phyloP scores from a whole-genome alignment of 37 sponge, comb jelly and placozoan species.

The Oscarella lobularis region DNA sequence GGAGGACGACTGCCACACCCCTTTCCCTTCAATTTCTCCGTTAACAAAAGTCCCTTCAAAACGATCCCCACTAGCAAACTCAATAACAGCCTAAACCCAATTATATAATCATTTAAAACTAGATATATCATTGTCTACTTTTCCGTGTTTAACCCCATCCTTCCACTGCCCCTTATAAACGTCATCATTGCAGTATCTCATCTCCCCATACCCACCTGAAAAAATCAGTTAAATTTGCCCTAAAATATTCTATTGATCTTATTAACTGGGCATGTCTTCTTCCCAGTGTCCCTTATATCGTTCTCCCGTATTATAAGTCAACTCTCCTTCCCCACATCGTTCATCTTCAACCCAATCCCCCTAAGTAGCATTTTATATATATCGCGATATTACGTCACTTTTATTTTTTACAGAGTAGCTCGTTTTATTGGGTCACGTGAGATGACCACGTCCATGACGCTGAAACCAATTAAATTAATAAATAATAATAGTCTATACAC shows the following conservation, averaged over 20 bases:
- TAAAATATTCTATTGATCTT: too few relatives aligned
- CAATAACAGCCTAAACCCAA: conserved; percentile 9
- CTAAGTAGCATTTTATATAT: too few relatives aligned
- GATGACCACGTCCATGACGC: conserved; percentile 77
- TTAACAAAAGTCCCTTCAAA: conserved; percentile 61
- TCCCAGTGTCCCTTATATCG: conserved; percentile 69
- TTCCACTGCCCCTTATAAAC: conserved; percentile 73
- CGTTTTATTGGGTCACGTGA: conserved; percentile 72
- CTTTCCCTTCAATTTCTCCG: conserved; percentile 72
- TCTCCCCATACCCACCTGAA: conserved; percentile 53
- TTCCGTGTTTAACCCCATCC: conserved; percentile 35
- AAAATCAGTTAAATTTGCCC: too few relatives aligned
- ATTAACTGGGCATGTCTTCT: conserved; percentile 33
- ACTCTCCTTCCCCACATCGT: conserved; percentile 69
- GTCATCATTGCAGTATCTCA: conserved; percentile 54
- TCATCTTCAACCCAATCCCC: conserved; percentile 94
- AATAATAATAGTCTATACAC: background rate
- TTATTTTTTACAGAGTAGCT: conserved; percentile 42
- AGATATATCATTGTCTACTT: conserved; percentile 10
- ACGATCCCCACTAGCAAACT: conserved; percentile 67
- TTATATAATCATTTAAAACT: background rate
- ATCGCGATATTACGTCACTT: background rate
- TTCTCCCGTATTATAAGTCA: conserved; percentile 84
- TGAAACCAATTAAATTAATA: conserved; percentile 8
- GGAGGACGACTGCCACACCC: background rate